A percentile compares a stretch with the other conserved stretches of the same genome.
phyloP scores from a whole-genome alignment of 2,888 invertebrate species.

The Sarcophaga subvicina region DNA sequence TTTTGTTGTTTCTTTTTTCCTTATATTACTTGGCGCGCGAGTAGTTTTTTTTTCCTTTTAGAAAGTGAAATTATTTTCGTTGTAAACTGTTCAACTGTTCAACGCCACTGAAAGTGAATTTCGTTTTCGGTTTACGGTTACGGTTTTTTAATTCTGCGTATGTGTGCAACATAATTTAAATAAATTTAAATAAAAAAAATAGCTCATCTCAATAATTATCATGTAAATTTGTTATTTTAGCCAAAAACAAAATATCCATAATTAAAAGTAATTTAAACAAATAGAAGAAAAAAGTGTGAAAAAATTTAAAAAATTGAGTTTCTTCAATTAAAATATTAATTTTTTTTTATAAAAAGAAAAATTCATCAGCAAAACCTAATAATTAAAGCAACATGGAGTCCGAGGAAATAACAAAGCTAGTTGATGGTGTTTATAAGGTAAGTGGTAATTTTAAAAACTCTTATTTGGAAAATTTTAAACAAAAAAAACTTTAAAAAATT shows the following conservation, averaged over 20 bases:
- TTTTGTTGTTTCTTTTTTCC: conserved; percentile 9
- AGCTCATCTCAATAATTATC: conserved; percentile 1
- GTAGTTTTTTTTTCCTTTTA: conserved; percentile 44
- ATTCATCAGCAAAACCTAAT: conserved; percentile 6
- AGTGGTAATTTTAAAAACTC: conserved; percentile 64
- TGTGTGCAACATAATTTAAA: not conserved
- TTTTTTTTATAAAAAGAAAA: not conserved
- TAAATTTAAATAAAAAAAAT: not conserved
- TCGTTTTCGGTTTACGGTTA: conserved; percentile 25
- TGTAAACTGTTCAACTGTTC: not conserved
- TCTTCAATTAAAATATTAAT: not conserved
- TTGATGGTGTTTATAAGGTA: conserved; percentile 96
- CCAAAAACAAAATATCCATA: not conserved
- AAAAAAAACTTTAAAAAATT: not conserved
- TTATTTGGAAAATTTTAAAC: not conserved
- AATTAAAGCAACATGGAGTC: conserved; percentile 84
- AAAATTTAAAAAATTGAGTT: conserved; percentile 3
- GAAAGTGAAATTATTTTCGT: conserved; percentile 66
- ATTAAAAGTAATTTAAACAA: not conserved
- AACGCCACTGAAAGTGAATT: conserved; percentile 63
- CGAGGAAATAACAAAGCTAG: conserved; percentile 94
- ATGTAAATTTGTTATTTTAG: not conserved
- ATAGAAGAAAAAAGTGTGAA: conserved; percentile 2
- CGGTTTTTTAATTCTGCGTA: not conserved
- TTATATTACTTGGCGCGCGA: not conserved